phyloP scores from a whole-genome alignment of 2,113 vertebrate genomes.

The Gavia stellata region DNA sequence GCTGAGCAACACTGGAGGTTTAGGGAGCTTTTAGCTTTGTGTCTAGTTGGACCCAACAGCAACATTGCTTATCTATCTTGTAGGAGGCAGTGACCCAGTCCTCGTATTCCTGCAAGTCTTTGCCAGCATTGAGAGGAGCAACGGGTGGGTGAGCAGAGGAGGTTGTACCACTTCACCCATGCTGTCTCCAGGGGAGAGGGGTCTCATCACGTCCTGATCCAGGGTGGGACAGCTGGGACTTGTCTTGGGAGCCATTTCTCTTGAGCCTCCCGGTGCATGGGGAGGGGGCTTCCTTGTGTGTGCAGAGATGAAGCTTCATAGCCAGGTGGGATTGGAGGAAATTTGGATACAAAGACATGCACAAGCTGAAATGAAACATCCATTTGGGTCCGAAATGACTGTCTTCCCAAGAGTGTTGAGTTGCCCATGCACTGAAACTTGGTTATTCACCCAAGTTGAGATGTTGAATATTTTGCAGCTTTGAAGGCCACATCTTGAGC shows the following conservation, averaged over 20 bases:
- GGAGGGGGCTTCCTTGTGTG: background rate
- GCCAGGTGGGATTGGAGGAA: background rate
- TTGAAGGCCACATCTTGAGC: background rate
- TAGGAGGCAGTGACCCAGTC: background rate
- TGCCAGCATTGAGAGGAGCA: background rate
- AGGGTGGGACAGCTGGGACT: background rate
- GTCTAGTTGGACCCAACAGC: background rate
- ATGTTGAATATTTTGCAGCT: background rate
- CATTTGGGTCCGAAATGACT: background rate
- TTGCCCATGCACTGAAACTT: background rate
- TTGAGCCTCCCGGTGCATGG: background rate
- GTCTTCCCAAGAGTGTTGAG: background rate
- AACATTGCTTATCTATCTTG: background rate
- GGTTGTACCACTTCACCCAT: rapidly evolving
- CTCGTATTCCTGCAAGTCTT: background rate
- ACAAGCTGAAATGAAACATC: background rate
- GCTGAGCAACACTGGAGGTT: background rate
- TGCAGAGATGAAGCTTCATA: background rate
- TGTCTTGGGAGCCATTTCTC: background rate
- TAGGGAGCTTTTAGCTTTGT: background rate
- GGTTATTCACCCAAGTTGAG: background rate
- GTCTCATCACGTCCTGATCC: background rate
- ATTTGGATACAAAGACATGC: background rate
- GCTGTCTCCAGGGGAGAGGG: background rate
- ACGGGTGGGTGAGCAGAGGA: background rate